These are phyloP conservation scores for Neodiprion fabricii DNA, from an alignment of 1,140 invertebrate species.

Conservation along the genomic window DNA sequence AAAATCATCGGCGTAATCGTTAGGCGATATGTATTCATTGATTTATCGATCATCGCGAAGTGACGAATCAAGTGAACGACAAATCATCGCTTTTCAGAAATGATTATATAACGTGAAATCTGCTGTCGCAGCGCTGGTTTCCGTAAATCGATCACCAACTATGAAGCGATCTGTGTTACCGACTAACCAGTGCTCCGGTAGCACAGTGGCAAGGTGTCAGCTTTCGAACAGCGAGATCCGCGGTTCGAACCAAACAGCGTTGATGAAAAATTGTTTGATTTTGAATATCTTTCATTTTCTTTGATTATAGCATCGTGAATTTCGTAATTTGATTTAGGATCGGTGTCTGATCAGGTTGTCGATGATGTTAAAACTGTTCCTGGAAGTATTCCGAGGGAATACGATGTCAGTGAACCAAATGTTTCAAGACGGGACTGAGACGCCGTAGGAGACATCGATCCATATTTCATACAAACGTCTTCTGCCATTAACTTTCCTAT, in stretches of 20 bases:
- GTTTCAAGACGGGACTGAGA: constrained; percentile 6
- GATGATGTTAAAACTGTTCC: constrained; percentile 7
- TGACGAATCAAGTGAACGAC: too few relatives aligned
- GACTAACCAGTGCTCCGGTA: background rate
- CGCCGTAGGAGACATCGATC: background rate
- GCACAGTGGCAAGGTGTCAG: background rate
- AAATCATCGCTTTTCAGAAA: too few relatives aligned
- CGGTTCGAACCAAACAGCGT: background rate
- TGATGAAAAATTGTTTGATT: background rate
- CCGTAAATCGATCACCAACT: background rate
- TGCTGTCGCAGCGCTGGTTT: too few relatives aligned
- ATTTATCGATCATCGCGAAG: too few relatives aligned
- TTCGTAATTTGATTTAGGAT: background rate
- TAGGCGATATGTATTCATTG: too few relatives aligned
- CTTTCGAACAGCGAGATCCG: background rate
- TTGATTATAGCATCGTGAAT: background rate
- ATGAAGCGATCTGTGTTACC: background rate
- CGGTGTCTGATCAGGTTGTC: background rate
- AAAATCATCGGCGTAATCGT: too few relatives aligned
- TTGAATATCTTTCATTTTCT: background rate
- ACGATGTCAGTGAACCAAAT: constrained; percentile 1
- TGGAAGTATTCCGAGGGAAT: constrained; percentile 3
- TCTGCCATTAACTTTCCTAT: background rate
- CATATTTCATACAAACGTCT: background rate
- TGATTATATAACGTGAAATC: too few relatives aligned